Evolutionary conservation across 30 jellyfish, hydroid and myxozoan genomes (phyloP).

Genomic region (Cassiopea xamachana): DNA sequence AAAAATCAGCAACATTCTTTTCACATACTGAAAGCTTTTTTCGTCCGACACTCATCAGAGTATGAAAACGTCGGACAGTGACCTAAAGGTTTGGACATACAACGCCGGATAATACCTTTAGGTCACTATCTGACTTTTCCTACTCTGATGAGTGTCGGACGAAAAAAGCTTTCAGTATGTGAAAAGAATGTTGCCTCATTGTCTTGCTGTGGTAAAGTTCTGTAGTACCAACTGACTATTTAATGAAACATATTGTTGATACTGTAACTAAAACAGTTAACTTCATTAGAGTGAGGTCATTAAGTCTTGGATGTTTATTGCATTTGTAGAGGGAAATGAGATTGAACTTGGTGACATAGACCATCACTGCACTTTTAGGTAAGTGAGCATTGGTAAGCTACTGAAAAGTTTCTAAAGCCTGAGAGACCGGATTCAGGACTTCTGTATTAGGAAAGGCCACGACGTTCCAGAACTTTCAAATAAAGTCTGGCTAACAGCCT

Average conservation of each 20-base stretch:
- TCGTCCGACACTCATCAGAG: no score
- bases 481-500: conserved; percentile 1
- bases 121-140: no score
- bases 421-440: conserved; percentile 1
- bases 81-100: no score
- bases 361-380: neutral
- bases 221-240: no score
- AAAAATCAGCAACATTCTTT: no score
- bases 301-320: conserved; percentile 9
- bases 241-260: neutral
- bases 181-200: no score
- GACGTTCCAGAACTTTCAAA: conserved; percentile 5
- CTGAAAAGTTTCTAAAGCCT: conserved; percentile 8
- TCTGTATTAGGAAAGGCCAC: conserved; percentile 16
- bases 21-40: no score
- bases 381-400: conserved; percentile 11
- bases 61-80: no score
- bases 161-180: no score
- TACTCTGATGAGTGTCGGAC: no score
- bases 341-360: neutral
- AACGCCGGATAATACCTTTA: no score
- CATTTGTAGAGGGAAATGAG: neutral
- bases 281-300: conserved; percentile 1
- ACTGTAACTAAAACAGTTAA: conserved; percentile 14
- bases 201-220: no score